A percentile compares a stretch with the other conserved stretches of the same genome.
phyloP scores from a whole-genome alignment of 2,113 vertebrate genomes.

The Pomatorhinus ruficollis region DNA sequence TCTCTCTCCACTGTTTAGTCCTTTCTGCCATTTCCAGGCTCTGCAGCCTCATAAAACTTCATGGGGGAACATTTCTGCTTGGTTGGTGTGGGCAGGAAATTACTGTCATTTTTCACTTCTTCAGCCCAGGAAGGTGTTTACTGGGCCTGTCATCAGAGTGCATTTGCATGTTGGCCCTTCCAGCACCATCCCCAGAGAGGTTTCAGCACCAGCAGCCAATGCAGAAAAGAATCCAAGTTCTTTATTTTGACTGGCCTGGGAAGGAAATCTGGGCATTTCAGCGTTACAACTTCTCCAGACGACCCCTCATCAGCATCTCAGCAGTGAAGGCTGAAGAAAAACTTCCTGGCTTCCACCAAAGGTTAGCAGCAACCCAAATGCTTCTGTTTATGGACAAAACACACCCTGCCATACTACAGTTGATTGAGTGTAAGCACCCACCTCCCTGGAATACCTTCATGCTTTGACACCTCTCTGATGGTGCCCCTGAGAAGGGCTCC shows the following conservation, averaged over 20 bases:
- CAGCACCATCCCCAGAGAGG: background rate
- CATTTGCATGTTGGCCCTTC: background rate
- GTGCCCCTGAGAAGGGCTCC: background rate
- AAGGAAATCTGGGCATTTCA: background rate
- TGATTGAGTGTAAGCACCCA: background rate
- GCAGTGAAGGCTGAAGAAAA: background rate
- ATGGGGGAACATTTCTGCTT: background rate
- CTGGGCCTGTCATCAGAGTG: background rate
- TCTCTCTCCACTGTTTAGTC: background rate
- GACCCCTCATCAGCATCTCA: background rate
- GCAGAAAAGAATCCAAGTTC: background rate
- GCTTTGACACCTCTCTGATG: background rate
- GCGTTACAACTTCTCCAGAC: background rate
- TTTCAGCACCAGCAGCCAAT: background rate
- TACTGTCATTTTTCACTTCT: constrained; percentile 20
- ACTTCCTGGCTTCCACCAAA: background rate
- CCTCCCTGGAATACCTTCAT: background rate
- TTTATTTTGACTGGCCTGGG: background rate
- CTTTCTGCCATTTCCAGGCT: constrained; percentile 21
- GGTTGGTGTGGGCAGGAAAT: constrained; percentile 6
- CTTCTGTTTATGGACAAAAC: background rate
- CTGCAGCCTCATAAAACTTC: constrained; percentile 33
- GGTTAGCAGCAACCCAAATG: background rate
- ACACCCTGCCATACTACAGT: accelerated
- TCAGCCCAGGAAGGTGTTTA: background rate